Evolutionary conservation across 1,140 invertebrate genomes (phyloP).

Genomic region (Bilobella aurantiaca): DNA sequence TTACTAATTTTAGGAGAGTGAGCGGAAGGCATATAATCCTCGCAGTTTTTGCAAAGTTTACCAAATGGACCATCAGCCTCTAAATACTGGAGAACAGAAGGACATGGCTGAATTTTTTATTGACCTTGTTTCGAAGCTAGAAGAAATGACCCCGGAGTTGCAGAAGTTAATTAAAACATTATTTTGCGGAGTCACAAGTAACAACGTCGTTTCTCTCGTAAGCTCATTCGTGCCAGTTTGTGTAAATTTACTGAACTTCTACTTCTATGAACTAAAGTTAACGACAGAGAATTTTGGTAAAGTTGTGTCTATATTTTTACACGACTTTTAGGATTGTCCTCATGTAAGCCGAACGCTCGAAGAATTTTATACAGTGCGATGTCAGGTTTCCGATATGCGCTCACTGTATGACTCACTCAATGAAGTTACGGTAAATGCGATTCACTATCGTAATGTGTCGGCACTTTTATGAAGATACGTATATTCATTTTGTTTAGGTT

Average conservation of each 20-base stretch:
- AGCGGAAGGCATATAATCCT: slow-evolving; percentile 89
- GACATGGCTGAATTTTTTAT: slow-evolving; percentile 98
- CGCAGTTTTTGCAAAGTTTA: slow-evolving; percentile 91
- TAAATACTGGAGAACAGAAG: slow-evolving; percentile 93
- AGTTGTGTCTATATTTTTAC: slow-evolving; percentile 3
- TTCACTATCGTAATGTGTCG: no score
- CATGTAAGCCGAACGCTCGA: slow-evolving; percentile 87
- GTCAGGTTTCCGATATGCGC: slow-evolving; percentile 91
- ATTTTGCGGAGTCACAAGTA: slow-evolving; percentile 84
- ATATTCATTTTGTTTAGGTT: no score
- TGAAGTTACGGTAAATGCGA: slow-evolving; percentile 88
- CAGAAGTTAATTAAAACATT: slow-evolving; percentile 81
- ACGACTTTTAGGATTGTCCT: slow-evolving; percentile 69
- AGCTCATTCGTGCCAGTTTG: neutral
- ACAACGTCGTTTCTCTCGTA: slow-evolving; percentile 82
- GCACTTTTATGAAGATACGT: no score
- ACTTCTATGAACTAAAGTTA: neutral
- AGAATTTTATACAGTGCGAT: slow-evolving; percentile 91
- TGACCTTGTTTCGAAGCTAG: slow-evolving; percentile 85
- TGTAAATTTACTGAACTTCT: no score
- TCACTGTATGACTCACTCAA: slow-evolving; percentile 89
- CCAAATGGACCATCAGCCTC: slow-evolving; percentile 88
- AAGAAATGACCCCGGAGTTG: slow-evolving; percentile 79
- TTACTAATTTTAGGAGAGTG: slow-evolving; percentile 59
- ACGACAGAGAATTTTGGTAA: neutral